Evolutionary conservation across 2,888 invertebrate genomes (phyloP).

Genomic region (Mongoloraphidia duomilia): DNA sequence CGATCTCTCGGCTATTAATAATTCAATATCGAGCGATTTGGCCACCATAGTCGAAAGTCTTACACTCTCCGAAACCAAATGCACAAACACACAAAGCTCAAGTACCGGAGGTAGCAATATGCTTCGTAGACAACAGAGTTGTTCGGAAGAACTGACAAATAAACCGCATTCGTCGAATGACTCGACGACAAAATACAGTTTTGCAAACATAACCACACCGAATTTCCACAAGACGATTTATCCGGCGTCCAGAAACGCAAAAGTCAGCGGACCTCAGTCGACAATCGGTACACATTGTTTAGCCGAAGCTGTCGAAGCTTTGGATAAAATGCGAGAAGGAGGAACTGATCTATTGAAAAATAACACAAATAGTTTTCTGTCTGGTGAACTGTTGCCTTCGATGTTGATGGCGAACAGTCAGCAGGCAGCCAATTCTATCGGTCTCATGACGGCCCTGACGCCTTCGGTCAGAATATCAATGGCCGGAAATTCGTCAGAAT

Average conservation of each 20-base stretch:
- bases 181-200: constrained; percentile 19
- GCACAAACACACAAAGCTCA: constrained; percentile 17
- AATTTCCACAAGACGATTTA: constrained; percentile 23
- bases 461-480: constrained; percentile 34
- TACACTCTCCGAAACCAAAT: constrained; percentile 43
- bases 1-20: constrained; percentile 56
- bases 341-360: constrained; percentile 54
- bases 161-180: constrained; percentile 24
- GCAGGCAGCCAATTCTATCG: constrained; percentile 14
- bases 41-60: constrained; percentile 78
- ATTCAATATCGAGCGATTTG: constrained; percentile 54
- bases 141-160: constrained; percentile 33
- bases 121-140: constrained; percentile 23
- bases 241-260: constrained; percentile 23
- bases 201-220: constrained; percentile 22
- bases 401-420: constrained; percentile 22
- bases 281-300: constrained; percentile 28
- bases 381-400: constrained; percentile 39
- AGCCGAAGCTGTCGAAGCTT: constrained; percentile 44
- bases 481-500: constrained; percentile 25
- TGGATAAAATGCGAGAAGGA: constrained; percentile 52
- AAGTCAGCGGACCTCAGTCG: constrained; percentile 22
- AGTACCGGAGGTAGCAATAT: constrained; percentile 14
- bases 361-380: constrained; percentile 64
- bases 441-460: constrained; percentile 21